These are phyloP conservation scores for Hemicrepidius hirtus DNA, from an alignment of 2,888 invertebrate genomes.

Conservation along the genomic window DNA sequence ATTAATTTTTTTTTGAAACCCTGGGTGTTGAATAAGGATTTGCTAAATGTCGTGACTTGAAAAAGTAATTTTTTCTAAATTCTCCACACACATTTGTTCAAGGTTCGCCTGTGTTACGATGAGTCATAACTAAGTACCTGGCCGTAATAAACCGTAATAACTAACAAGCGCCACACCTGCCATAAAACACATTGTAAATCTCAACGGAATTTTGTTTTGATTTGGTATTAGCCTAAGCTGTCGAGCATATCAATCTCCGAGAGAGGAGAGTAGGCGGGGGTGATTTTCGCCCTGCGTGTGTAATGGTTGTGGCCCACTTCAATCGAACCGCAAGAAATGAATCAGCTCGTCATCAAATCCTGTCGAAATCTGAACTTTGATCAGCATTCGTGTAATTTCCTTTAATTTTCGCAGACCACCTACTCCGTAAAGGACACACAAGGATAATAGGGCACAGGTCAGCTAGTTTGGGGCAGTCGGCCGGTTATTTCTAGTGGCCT, in stretches of 20 bases:
- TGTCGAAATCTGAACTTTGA: conserved; percentile 35
- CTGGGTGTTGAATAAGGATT: no score
- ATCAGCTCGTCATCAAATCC: conserved; percentile 33
- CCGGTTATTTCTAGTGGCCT: conserved; percentile 42
- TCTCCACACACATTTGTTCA: not conserved
- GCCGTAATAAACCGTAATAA: conserved; percentile 15
- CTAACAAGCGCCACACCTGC: conserved; percentile 39
- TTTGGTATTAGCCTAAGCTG: not conserved
- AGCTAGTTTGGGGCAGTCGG: conserved; percentile 44
- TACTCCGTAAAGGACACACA: conserved; percentile 53
- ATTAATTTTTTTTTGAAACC: no score
- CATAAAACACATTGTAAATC: conserved; percentile 14
- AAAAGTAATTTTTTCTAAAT: no score
- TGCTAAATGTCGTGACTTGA: not conserved
- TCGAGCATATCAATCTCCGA: conserved; percentile 7
- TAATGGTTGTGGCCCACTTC: conserved; percentile 36
- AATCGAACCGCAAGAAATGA: conserved; percentile 37
- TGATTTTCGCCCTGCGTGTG: not conserved
- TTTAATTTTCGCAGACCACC: conserved; percentile 52
- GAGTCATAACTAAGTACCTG: conserved; percentile 22
- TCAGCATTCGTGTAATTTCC: conserved; percentile 48
- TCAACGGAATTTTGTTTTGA: conserved; percentile 32
- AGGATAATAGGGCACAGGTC: conserved; percentile 55
- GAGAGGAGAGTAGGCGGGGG: no score
- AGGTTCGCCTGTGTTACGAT: not conserved